Evolutionary conservation across 2,888 invertebrate genomes (phyloP), one percentile per base, ranked within the genome.

Genomic region (Pimpla rufipes): DNA sequence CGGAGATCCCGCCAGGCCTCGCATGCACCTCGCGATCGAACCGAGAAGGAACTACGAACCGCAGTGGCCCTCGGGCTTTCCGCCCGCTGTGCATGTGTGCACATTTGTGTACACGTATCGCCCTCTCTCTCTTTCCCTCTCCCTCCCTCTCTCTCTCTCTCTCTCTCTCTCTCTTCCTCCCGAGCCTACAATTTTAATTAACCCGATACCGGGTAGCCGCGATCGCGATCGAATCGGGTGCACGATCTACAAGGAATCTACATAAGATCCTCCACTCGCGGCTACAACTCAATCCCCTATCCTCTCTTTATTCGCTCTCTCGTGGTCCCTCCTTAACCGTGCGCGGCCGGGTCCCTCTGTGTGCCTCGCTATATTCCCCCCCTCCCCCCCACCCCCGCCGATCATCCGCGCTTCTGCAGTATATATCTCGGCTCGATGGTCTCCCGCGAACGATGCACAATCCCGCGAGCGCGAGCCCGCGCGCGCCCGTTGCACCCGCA

Each of bases 201-300:
- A 93, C 91, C 92, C 92, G 92, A 90, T 92, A 92, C 92, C 91
- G 90, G 92, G 91, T 91, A 91, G 91, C 91, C 90, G 81, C 81
- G 93, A 93, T 93, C 93, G 93, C 93, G 92, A 93, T 93, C 93
- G 92, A 93, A 93, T 93, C 93, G 93, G 93, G 93, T 93, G 93
- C 93, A 93, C 93, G 93, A 93, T 93, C 93, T 93, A 93, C 93
- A 93, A 93, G 93, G 93, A 93, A 93, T 93, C 93, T 93, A 93
- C 93, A 93, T 93, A 93, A 93, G 93, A 93, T 93, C 93, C 93
- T 93, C 93, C 93, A 93, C 93, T 93, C 93, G 91, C 90, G 91
- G 92, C 92, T 91, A 93, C 92, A 91, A 91, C 93, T 92, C 93
- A 93, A 93, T 93, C 92, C 92, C 90, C 91, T 90, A 89, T 89